These are phyloP conservation scores for Cromileptes altivelis DNA, from an alignment of 2,113 vertebrate species.

Conservation along the genomic window DNA sequence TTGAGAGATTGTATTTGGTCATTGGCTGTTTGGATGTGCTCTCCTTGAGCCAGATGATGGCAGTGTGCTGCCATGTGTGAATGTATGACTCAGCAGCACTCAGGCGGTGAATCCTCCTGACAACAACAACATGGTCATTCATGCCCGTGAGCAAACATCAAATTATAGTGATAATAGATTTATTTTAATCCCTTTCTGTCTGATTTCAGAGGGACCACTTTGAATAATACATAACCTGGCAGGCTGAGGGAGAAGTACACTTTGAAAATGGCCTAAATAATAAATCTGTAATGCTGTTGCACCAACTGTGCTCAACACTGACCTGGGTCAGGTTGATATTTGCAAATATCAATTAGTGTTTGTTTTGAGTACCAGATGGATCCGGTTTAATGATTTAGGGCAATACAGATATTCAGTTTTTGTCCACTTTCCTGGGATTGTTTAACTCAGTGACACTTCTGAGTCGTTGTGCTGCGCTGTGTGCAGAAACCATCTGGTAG, in stretches of 20 bases:
- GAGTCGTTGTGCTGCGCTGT: neutral
- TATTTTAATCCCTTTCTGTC: constrained; percentile 43
- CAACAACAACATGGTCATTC: constrained; percentile 29
- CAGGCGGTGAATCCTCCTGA: neutral
- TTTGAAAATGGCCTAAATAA: constrained; percentile 15
- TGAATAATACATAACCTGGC: constrained; percentile 23
- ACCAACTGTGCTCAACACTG: constrained; percentile 15
- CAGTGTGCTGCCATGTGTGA: constrained; percentile 66
- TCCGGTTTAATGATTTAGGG: neutral
- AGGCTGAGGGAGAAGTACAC: neutral
- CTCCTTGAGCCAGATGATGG: constrained; percentile 65
- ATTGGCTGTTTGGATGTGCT: neutral
- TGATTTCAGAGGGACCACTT: constrained; percentile 2
- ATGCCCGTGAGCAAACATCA: constrained; percentile 37
- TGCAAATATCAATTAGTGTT: constrained; percentile 15
- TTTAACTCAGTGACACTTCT: constrained; percentile 15
- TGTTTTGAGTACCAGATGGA: neutral
- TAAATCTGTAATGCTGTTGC: constrained; percentile 1
- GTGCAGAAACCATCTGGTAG: constrained; percentile 30
- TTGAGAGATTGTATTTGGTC: neutral
- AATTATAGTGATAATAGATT: constrained; percentile 49
- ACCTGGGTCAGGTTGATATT: constrained; percentile 5
- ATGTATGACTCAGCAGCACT: constrained; percentile 17
- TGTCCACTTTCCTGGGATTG: constrained; percentile 6
- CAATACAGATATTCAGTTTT: neutral